Base-by-base conservation (phyloP, 2,113 vertebrate species). In the Benitochromis conjunctus region DNA sequence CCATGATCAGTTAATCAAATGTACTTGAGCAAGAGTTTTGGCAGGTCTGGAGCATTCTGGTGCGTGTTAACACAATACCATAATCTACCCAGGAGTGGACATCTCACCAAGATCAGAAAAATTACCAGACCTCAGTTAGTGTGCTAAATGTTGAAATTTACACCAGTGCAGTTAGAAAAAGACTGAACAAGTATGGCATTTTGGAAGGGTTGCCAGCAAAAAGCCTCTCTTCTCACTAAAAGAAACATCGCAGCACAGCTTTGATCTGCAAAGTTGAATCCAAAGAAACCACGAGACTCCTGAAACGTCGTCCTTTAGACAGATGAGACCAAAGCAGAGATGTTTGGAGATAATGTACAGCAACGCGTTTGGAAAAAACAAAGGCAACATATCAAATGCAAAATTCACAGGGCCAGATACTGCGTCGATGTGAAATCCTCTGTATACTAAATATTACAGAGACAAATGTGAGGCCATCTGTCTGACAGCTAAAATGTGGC, bases 381-480 rank as follows among this genome's bases (percentile, higher is more conserved):
- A 43, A 16, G 13, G 26, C 38, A 24, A 24, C 64, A 69, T 69
- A 69, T 69, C 64, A 26, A n/a, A 10, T 56, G 54, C 54, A 56
- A 24, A 56, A 21, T 56, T 56, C 21, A 26, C 13, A 58, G 13
- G 7, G 0, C 24, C 11, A 56, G 55, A 24, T 26, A 56, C 3
- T 64, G 62, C 38, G 62, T 66, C 13, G 34, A 41, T 66, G 19
- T 41, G 34, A 66, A 66, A n/a, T 19, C 13, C 11, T 66, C 60
- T 64, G 10, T 38, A 64, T 64, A 7, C 4, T 64, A 3, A 64
- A 64, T 38, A 38, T 0, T 36, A 36, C 7, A 36, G 34, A 36
- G 34, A 64, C 60, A 64, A 64, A 64, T 64, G 34, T 64, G 34
- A 66, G 34, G 19, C 36, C 36, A 66, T 66, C 62, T 66, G 36